These are phyloP conservation scores for Clarias gariepinus DNA, from an alignment of 2,113 vertebrate species.

Conservation along the genomic window DNA sequence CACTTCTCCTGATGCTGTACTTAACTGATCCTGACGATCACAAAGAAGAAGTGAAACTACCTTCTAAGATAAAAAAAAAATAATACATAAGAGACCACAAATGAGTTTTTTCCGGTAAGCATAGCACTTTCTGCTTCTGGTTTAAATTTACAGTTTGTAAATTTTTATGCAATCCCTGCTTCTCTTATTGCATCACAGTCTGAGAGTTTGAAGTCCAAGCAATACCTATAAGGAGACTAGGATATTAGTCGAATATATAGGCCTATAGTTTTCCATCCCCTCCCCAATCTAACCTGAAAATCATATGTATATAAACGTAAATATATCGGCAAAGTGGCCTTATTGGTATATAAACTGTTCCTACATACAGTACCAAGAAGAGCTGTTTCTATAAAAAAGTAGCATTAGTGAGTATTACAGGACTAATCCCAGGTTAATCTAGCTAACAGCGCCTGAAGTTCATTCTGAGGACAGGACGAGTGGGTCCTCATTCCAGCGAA, in stretches of 20 bases:
- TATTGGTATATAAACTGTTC: not conserved
- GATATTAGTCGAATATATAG: not conserved
- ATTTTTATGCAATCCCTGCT: too few relatives aligned
- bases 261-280: too few relatives aligned
- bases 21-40: not conserved
- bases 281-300: too few relatives aligned
- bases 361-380: not conserved
- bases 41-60: not conserved
- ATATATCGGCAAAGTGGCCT: not conserved
- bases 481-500: slow-evolving; percentile 11
- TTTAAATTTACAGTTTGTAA: not conserved
- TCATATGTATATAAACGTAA: not conserved
- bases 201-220: too few relatives aligned
- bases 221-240: not conserved
- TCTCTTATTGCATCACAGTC: too few relatives aligned
- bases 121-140: too few relatives aligned
- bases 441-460: slow-evolving; percentile 64
- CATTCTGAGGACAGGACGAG: slow-evolving; percentile 54
- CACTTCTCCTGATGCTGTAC: slow-evolving; percentile 25
- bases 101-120: not conserved
- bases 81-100: not conserved
- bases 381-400: slow-evolving; percentile 62
- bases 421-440: slow-evolving; percentile 68
- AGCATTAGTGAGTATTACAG: slow-evolving; percentile 70
- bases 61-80: not conserved